phyloP scores from a whole-genome alignment of 53 echinoderm and acorn worm species.

The Holothuria leucospilota region DNA sequence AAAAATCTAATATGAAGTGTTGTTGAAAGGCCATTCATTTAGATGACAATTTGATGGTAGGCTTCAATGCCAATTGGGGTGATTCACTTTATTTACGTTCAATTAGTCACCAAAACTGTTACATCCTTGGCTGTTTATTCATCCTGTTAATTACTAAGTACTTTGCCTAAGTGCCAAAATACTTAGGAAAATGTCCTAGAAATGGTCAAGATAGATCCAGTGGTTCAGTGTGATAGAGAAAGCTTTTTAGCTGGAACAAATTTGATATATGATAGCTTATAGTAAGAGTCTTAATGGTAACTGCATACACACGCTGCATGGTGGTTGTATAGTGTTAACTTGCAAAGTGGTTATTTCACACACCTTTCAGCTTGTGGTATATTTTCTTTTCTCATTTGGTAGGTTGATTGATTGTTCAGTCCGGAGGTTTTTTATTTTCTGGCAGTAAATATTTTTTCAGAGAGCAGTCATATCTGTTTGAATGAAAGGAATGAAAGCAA shows the following conservation, averaged over 20 bases:
- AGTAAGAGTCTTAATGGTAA: not conserved
- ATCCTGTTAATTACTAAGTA: slow-evolving; percentile 50
- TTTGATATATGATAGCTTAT: slow-evolving; percentile 12
- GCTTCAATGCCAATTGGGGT: slow-evolving; percentile 8
- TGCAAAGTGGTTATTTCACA: too few relatives aligned
- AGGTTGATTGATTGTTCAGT: too few relatives aligned
- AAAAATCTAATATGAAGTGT: too few relatives aligned
- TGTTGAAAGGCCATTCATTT: not conserved
- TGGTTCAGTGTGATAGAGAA: not conserved
- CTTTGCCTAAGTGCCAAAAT: slow-evolving; percentile 38
- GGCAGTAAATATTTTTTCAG: too few relatives aligned
- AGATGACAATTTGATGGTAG: slow-evolving; percentile 29
- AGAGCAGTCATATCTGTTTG: too few relatives aligned
- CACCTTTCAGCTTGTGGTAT: too few relatives aligned
- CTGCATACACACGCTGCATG: too few relatives aligned
- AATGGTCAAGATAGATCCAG: not conserved
- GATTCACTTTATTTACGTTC: slow-evolving; percentile 53
- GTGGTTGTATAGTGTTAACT: too few relatives aligned
- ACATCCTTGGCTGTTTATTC: slow-evolving; percentile 34
- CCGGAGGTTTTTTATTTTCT: too few relatives aligned
- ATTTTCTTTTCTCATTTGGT: too few relatives aligned
- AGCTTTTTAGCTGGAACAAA: slow-evolving; percentile 3
- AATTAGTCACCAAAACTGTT: slow-evolving; percentile 49
- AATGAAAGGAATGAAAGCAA: too few relatives aligned
- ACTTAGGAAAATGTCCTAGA: slow-evolving; percentile 1